Evolutionary conservation across 2,113 vertebrate species (phyloP), one percentile per base, ranked within the genome.

Genomic region (Gopherus evgoodei): DNA sequence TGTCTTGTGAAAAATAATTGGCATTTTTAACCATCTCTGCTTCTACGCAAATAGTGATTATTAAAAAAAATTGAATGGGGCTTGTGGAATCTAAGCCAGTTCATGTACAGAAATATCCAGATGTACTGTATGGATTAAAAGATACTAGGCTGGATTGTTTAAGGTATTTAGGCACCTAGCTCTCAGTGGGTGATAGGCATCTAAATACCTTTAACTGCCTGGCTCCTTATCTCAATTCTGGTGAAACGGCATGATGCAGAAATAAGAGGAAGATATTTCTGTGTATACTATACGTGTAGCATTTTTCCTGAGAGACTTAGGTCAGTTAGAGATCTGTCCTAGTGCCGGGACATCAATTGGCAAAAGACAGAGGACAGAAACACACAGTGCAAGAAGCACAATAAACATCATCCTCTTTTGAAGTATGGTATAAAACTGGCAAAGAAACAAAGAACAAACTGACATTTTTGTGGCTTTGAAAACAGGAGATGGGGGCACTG

Each of bases 291-390:
- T 89, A 54, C 57, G 42, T 59, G 25, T 87, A 49, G 49, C 5
- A 75, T 84, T 88, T 94, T 94, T 91, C 93, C 62, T 88, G 27
- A 88, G 80, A 79, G 84, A 0, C 52, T 5, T 88, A 16, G 50
- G 5, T 1, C 88, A 56, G 91, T 87, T 49, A 75, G 38, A 0
- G 5, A 10, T 17, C 25, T 78, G 50, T 82, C 90, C 62, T 21
- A 69, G 16, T 69, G 83, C 81, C 50, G 81, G 86, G 83, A 83
- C 0, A 1, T 4, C 0, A 2, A 29, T 44, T 81, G 0, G 0
- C 57, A 62, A 79, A 57, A 0, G 0, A 57, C 82, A 83, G 76
- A 84, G 81, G 56, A 81, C 92, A 79, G 14, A 56, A 83, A 50
- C 16, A 50, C 57, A 24, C 82, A 44, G 52, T 22, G 88, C 1